A percentile compares a stretch with the other conserved stretches of the same genome.
Conservation (phyloP, 2,797 vertebrate genomes). For the Paratrypauchen microcephalus region DNA sequence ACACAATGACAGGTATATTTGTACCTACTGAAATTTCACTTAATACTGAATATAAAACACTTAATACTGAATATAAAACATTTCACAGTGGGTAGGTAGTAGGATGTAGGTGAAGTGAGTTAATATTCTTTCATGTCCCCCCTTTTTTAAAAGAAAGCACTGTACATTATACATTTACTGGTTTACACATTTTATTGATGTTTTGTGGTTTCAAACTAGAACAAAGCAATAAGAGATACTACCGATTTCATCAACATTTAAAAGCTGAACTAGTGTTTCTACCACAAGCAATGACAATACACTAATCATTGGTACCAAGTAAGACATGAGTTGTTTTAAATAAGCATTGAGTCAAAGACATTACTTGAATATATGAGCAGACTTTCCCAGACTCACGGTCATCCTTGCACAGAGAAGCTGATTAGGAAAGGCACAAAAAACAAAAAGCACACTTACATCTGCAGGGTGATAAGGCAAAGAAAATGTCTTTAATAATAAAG, state of each 20-base stretch:
- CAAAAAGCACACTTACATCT: background rate
- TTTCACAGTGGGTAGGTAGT: too few species aligned
- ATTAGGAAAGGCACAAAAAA: background rate
- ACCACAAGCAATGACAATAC: background rate
- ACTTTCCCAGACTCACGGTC: background rate
- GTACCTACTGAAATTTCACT: too few species aligned
- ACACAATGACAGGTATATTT: too few species aligned
- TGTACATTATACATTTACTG: background rate
- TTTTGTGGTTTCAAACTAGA: background rate
- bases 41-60: too few species aligned
- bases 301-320: background rate
- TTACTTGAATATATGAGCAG: background rate
- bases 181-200: conserved; percentile 1
- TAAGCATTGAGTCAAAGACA: background rate
- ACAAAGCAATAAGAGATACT: conserved; percentile 1
- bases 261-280: background rate
- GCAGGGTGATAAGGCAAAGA: background rate
- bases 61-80: too few species aligned
- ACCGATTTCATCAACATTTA: background rate
- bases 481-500: background rate
- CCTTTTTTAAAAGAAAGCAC: too few species aligned
- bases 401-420: background rate
- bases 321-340: background rate
- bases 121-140: too few species aligned
- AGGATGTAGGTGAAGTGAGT: too few species aligned